Base-by-base conservation (phyloP, 2,888 invertebrate species). In the Chrysolina americana region DNA sequence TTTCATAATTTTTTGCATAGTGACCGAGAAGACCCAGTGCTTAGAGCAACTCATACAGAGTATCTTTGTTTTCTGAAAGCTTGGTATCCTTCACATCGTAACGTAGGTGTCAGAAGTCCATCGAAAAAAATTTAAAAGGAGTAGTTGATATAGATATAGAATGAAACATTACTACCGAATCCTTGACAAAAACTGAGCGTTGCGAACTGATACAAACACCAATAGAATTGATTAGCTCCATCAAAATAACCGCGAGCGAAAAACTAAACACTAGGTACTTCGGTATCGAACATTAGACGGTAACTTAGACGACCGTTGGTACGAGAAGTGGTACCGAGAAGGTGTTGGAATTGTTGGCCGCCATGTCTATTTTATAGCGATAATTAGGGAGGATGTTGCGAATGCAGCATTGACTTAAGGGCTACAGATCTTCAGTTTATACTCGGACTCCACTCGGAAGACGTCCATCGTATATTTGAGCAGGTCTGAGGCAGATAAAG, bases 371-470 rank as follows among this genome's bases (percentile, higher is more conserved):
- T 84, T 84, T 84, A 84, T 83, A 81, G 83, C 80, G 83, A 84
- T 85, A 84, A 85, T 85, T 85, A 85, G 84, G 81, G 81, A 81
- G 84, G 82, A 85, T 84, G 84, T 83, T 81, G 80, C 81, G 80
- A 79, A 84, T 82, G 83, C 81, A 79, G 83, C 81, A 80, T 81
- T 80, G 81, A 82, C 81, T 80, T 80, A 5, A 79, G 79, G 78
- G 75, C 75, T 79, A 76, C 70, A 75, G 71, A 75, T 75, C 71
- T 77, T 76, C 73, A 72, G 63, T 77, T 78, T 79, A 79, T 76
- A 76, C 66, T 56, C 75, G 70, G 76, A 78, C 75, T 70, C 53
- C 53, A 64, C 64, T 71, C 62, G 11, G 17, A n/a, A 21, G 62
- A 69, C 75, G 53, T 65, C 65, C 47, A 41, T 21, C 65, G 75